Evolutionary conservation across 2,797 vertebrate species (phyloP).

Genomic region (Anableps anableps): DNA sequence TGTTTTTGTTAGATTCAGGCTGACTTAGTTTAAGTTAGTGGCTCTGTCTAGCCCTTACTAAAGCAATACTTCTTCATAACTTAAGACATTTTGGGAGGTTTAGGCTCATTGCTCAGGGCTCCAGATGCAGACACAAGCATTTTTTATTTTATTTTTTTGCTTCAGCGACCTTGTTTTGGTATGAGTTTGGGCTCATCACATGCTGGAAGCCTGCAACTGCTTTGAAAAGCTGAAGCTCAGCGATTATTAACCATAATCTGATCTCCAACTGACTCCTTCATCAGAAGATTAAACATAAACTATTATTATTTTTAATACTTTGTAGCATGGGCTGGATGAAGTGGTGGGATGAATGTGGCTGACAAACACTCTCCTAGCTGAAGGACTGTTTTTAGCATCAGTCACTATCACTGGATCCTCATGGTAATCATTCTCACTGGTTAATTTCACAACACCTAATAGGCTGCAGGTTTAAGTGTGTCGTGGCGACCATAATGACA

Average conservation of each 20-base stretch:
- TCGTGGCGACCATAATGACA: background rate
- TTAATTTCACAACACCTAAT: constrained; percentile 35
- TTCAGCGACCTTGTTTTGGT: background rate
- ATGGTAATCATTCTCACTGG: constrained; percentile 29
- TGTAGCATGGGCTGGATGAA: background rate
- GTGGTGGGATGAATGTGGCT: background rate
- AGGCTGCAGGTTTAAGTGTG: constrained; percentile 16
- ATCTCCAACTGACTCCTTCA: background rate
- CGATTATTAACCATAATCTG: background rate
- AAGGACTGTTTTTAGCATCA: constrained; percentile 4
- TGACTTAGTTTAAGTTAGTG: background rate
- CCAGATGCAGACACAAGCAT: background rate
- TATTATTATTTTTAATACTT: background rate
- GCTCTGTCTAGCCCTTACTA: background rate
- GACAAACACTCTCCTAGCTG: background rate
- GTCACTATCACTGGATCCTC: constrained; percentile 9
- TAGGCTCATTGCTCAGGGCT: background rate
- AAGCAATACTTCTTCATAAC: background rate
- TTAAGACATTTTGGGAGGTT: background rate
- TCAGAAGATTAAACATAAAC: background rate
- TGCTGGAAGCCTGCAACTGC: background rate
- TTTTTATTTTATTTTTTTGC: background rate
- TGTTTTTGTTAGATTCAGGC: background rate
- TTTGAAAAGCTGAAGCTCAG: background rate
- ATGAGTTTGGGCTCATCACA: background rate